Evolutionary conservation across 2,888 invertebrate species (phyloP), one percentile per base, ranked within the genome.

Genomic region (Plebejus melissa): DNA sequence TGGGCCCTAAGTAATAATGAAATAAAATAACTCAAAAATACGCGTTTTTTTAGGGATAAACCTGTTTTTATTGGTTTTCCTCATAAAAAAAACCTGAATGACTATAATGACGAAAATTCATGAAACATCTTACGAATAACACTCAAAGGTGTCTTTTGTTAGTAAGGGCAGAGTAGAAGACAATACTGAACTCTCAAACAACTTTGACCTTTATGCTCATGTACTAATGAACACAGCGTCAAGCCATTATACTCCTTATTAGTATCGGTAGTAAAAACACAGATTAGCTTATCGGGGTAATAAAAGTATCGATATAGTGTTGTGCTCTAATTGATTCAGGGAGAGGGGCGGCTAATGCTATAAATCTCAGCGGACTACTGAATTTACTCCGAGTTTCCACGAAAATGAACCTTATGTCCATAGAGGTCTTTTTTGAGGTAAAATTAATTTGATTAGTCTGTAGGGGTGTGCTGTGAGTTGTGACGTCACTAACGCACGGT

Each of bases 281-380:
- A 57, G 54, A 57, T 74, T 50, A 74, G 54, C 74, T 74, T 36
- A 82, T 76, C 77, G 76, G 69, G 72, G 72, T 16, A 69, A 76
- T 76, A 32, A 77, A 76, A 74, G 11, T 72, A 57, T 74, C 75
- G 74, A 75, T 74, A 76, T 54, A 74, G 71, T 78, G 78, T 60
- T 78, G 78, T 60, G 70, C 50, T 65, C 78, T 79, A 80, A 79
- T 81, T 79, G 79, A 80, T 81, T 80, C 69, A 69, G 76, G 69
- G 78, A 75, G 79, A 76, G 75, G 71, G 74, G 69, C 76, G 70
- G 38, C 76, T 76, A 75, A 77, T 60, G 72, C 54, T 76, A 65
- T 77, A 78, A 77, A 78, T 76, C 76, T 69, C 76, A 72, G 46
- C n/a, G 54, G 54, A 54, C 54, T 54, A 54, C 54, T 16, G 54